Percentiles rank a stretch among this genome's conserved stretches.
phyloP scores from a whole-genome alignment of 2,888 invertebrate genomes.

The Dioctria linearis region DNA sequence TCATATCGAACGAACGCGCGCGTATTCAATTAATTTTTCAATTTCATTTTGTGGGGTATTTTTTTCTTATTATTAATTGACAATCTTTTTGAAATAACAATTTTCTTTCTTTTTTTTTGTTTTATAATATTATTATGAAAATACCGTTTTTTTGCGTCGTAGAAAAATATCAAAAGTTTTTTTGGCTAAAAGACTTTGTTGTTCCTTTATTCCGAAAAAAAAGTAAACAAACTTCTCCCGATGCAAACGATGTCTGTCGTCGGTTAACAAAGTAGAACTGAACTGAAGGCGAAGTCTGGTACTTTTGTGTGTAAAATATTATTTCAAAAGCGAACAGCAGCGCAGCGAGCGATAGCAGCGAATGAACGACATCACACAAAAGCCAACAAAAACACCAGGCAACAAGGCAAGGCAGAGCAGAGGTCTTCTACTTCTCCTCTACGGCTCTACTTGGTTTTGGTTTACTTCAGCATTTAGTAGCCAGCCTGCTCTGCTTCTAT shows the following conservation, averaged over 20 bases:
- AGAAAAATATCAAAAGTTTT: constrained; percentile 30
- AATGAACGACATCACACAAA: too few relatives aligned
- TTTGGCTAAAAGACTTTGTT: constrained; percentile 26
- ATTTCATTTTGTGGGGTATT: neutral
- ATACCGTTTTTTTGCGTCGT: constrained; percentile 26
- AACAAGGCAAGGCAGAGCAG: too few relatives aligned
- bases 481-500: constrained; percentile 12
- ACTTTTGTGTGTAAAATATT: constrained; percentile 19
- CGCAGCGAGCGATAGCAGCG: neutral
- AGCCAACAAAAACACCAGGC: too few relatives aligned
- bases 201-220: constrained; percentile 18
- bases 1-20: neutral
- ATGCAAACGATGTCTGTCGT: constrained; percentile 32
- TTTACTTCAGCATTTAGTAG: constrained; percentile 23
- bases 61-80: neutral
- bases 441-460: neutral
- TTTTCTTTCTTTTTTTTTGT: neutral
- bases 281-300: constrained; percentile 40
- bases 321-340: constrained; percentile 16
- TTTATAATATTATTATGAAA: neutral
- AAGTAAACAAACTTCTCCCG: constrained; percentile 41
- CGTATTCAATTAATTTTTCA: constrained; percentile 1
- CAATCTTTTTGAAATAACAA: constrained; percentile 1
- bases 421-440: too few relatives aligned
- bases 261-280: constrained; percentile 44